Evolutionary conservation across 2,797 vertebrate genomes (phyloP).

Genomic region (Fringilla coelebs): DNA sequence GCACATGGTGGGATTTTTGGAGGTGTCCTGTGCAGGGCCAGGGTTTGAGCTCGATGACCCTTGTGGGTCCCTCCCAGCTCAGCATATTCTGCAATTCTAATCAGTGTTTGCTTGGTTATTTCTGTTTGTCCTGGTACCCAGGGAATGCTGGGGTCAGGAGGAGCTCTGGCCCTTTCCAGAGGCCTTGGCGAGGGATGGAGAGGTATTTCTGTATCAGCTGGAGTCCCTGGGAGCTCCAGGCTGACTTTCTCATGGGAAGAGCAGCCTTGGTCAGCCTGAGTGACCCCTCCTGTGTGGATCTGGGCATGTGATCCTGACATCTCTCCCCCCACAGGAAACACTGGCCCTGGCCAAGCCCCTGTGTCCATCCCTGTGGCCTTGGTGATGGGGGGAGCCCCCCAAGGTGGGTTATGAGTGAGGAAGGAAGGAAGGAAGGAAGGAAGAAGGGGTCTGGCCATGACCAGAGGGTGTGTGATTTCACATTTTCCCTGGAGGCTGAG

Average conservation of each 20-base stretch:
- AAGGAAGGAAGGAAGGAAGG: neutral
- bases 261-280: neutral
- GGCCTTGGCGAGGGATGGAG: neutral
- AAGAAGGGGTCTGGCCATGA: accelerated
- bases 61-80: neutral
- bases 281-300: neutral
- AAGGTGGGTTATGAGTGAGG: neutral
- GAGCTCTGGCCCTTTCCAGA: neutral
- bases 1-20: neutral
- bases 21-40: neutral
- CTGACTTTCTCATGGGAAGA: slow-evolving; percentile 65
- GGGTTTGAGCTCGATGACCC: neutral
- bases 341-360: neutral
- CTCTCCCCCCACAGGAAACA: neutral
- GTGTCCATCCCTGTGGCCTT: neutral
- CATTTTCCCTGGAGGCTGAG: neutral
- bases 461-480: neutral
- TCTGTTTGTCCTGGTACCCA: neutral
- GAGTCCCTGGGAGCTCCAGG: neutral
- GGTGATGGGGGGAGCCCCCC: neutral
- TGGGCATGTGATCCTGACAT: neutral
- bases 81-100: neutral
- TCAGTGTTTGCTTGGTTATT: neutral
- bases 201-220: neutral
- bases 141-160: neutral